Conservation (phyloP, 2,888 invertebrate species). For the Hoplodrina ambigua region DNA sequence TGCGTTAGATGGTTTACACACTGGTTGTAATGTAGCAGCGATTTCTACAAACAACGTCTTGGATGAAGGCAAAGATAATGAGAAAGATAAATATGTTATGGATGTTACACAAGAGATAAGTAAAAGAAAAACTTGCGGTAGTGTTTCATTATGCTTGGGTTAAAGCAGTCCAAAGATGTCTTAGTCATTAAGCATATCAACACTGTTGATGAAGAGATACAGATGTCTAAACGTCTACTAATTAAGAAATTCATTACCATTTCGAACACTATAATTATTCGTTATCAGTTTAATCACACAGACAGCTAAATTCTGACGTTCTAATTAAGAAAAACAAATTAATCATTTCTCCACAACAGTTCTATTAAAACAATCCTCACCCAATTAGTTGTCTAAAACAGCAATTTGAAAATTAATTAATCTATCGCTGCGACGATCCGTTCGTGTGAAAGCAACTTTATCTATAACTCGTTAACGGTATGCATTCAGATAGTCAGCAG, state of each 20-base stretch:
- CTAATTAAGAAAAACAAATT: constrained; percentile 33
- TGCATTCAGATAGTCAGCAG: constrained; percentile 78
- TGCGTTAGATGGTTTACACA: constrained; percentile 62
- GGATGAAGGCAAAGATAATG: neutral
- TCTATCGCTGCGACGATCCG: constrained; percentile 50
- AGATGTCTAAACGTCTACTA: neutral
- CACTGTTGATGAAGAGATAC: neutral
- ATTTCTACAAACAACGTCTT: neutral
- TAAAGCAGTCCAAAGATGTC: neutral
- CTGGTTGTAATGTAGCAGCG: constrained; percentile 24
- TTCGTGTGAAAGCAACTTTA: constrained; percentile 66
- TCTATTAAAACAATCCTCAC: constrained; percentile 42
- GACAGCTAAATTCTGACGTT: constrained; percentile 14
- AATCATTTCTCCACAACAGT: constrained; percentile 30
- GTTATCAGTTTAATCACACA: neutral
- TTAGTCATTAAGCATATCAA: neutral
- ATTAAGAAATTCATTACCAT: constrained; percentile 32
- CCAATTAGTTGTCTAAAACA: constrained; percentile 48
- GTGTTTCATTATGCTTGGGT: neutral
- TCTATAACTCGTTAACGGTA: constrained; percentile 81
- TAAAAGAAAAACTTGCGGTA: neutral
- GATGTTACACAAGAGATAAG: neutral
- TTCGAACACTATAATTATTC: constrained; percentile 27
- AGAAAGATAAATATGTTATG: neutral
- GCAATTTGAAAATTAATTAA: constrained; percentile 60